Evolutionary conservation across 2,797 vertebrate genomes (phyloP).

Genomic region (Fistularia tabacaria): DNA sequence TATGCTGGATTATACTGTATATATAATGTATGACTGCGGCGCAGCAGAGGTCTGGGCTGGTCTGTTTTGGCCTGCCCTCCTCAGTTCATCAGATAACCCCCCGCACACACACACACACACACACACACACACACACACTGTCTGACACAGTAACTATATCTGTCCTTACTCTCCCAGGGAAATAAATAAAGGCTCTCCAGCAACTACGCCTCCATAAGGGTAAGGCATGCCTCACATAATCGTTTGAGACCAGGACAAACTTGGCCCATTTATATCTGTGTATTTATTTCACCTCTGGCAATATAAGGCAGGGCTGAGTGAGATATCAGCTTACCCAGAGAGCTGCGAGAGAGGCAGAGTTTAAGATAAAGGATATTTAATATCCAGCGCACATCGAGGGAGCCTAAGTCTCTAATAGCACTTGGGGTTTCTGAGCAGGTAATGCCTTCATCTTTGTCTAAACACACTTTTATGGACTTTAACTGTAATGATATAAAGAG

Average conservation of each 20-base stretch:
- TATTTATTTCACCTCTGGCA: constrained; percentile 82
- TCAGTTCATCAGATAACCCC: constrained; percentile 59
- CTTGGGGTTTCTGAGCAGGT: constrained; percentile 78
- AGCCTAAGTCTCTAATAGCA: constrained; percentile 77
- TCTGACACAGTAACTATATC: constrained; percentile 68
- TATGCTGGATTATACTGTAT: too few relatives aligned
- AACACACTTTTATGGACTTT: constrained; percentile 84
- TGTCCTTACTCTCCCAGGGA: constrained; percentile 61
- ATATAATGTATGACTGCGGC: not conserved
- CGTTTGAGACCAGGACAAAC: constrained; percentile 79
- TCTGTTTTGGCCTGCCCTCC: constrained; percentile 34
- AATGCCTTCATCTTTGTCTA: constrained; percentile 83
- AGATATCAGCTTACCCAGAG: constrained; percentile 83
- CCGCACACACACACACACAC: constrained; percentile 42
- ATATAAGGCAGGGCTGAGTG: constrained; percentile 77
- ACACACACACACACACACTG: constrained; percentile 41
- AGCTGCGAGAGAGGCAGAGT: constrained; percentile 68
- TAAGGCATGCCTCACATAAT: constrained; percentile 70
- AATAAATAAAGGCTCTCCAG: constrained; percentile 68
- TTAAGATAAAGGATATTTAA: constrained; percentile 89
- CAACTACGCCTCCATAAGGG: constrained; percentile 63
- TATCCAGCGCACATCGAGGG: constrained; percentile 78
- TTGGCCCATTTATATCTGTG: constrained; percentile 80
- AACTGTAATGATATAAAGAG: constrained; percentile 78
- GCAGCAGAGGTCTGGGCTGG: constrained; percentile 19